Evolutionary conservation across 2,113 vertebrate genomes (phyloP).

Genomic region (Otolemur garnettii): DNA sequence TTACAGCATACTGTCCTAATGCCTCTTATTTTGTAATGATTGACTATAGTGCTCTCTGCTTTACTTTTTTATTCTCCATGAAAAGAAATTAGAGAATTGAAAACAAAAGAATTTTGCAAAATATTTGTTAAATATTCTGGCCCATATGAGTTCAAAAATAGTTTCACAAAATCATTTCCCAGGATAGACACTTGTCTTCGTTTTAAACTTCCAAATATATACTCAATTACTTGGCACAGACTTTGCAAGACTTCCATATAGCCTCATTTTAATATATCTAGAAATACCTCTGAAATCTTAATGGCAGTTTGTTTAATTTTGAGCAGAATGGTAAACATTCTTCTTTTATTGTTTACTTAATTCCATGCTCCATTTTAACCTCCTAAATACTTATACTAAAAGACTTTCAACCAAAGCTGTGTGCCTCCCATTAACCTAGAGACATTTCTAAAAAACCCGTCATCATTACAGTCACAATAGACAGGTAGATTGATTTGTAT

Average conservation of each 20-base stretch:
- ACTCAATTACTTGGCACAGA: neutral
- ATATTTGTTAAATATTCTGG: neutral
- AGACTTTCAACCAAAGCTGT: neutral
- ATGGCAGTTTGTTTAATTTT: neutral
- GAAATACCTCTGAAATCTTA: neutral
- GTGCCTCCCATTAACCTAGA: neutral
- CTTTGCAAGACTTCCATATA: neutral
- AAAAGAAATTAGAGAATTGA: neutral
- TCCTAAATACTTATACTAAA: neutral
- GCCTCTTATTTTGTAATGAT: neutral
- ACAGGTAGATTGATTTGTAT: neutral
- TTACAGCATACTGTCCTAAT: neutral
- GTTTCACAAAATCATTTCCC: neutral
- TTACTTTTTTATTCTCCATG: neutral
- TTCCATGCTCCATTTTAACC: neutral
- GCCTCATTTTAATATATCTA: neutral
- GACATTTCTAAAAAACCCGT: neutral
- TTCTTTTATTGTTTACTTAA: neutral
- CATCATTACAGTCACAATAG: neutral
- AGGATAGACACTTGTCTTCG: neutral
- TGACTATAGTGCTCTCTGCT: neutral
- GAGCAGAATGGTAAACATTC: neutral
- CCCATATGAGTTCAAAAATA: neutral
- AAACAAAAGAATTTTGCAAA: neutral
- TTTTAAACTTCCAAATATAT: neutral